These are phyloP conservation scores for Melanotaenia maccullochi DNA, from an alignment of 2,797 vertebrate species.

Conservation along the genomic window DNA sequence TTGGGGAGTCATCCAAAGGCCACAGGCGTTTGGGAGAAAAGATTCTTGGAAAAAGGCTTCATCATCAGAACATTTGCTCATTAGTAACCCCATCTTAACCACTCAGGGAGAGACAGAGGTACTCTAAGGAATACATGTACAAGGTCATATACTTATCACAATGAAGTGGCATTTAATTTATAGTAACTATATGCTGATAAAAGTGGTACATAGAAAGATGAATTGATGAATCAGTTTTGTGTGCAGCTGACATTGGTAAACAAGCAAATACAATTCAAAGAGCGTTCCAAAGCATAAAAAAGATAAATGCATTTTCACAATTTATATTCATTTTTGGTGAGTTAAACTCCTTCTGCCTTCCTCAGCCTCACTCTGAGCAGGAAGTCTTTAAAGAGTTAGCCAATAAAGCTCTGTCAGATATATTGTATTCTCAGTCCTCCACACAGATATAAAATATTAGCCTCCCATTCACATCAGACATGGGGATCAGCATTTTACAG, in stretches of 20 bases:
- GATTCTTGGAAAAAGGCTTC: slow-evolving; percentile 94
- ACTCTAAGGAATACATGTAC: slow-evolving; percentile 59
- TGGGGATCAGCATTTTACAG: slow-evolving; percentile 66
- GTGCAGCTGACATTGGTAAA: slow-evolving; percentile 23
- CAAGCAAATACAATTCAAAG: slow-evolving; percentile 45
- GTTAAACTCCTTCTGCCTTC: slow-evolving; percentile 55
- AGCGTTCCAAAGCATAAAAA: slow-evolving; percentile 29
- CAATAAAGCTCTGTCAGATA: slow-evolving; percentile 80
- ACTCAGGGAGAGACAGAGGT: slow-evolving; percentile 50
- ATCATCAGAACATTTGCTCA: slow-evolving; percentile 94
- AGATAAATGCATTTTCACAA: slow-evolving; percentile 8
- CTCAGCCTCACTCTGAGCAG: slow-evolving; percentile 60
- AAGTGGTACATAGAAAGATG: slow-evolving; percentile 5
- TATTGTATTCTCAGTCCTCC: slow-evolving; percentile 67
- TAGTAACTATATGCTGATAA: slow-evolving; percentile 33
- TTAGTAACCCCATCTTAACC: slow-evolving; percentile 90
- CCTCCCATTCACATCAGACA: slow-evolving; percentile 68
- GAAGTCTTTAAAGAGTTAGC: slow-evolving; percentile 79
- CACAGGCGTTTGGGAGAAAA: slow-evolving; percentile 93
- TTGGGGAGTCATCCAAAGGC: slow-evolving; percentile 98
- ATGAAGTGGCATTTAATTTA: slow-evolving; percentile 62
- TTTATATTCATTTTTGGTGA: slow-evolving; percentile 19
- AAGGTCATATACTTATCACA: slow-evolving; percentile 64
- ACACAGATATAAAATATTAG: slow-evolving; percentile 66
- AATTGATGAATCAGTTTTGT: slow-evolving; percentile 11